These are phyloP conservation scores for Crioceris asparagi DNA, from an alignment of 2,888 invertebrate genomes.

Conservation along the genomic window DNA sequence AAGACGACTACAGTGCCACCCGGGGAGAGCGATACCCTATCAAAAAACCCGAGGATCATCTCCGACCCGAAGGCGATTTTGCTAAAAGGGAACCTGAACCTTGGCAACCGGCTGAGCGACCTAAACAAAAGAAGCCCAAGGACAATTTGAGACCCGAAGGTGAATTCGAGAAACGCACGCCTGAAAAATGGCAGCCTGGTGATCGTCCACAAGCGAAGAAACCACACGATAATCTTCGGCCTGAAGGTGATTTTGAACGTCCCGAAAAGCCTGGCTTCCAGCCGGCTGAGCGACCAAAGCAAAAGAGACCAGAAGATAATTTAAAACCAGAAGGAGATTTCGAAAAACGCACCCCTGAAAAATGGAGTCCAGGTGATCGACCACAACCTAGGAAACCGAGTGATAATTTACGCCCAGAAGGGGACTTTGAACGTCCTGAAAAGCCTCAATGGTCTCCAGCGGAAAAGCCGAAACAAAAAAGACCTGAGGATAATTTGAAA, in stretches of 20 bases:
- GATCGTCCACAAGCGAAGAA: conserved; percentile 43
- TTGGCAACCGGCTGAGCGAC: conserved; percentile 31
- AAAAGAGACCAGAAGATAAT: conserved; percentile 38
- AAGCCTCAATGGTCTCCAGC: conserved; percentile 33
- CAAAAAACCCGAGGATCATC: conserved; percentile 51
- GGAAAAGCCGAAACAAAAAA: conserved; percentile 19
- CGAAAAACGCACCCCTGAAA: conserved; percentile 25
- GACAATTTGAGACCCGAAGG: conserved; percentile 45
- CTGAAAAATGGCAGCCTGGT: conserved; percentile 41
- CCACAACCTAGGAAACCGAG: conserved; percentile 37
- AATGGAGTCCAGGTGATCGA: conserved; percentile 37
- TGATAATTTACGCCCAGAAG: conserved; percentile 32
- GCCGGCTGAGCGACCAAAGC: conserved; percentile 29
- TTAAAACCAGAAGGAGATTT: conserved; percentile 44
- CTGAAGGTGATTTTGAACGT: conserved; percentile 48
- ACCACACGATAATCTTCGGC: conserved; percentile 51
- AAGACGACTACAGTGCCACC: conserved; percentile 40
- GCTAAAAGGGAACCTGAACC: conserved; percentile 27
- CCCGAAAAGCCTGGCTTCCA: conserved; percentile 32
- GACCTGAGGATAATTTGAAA: conserved; percentile 40
- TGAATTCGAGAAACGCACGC: conserved; percentile 40
- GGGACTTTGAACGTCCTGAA: conserved; percentile 35
- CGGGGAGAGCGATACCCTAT: conserved; percentile 39
- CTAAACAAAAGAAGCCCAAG: conserved; percentile 35
- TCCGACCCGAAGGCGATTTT: conserved; percentile 52